phyloP scores from a whole-genome alignment of 2,888 invertebrate species.

The Hylaea fasciaria region DNA sequence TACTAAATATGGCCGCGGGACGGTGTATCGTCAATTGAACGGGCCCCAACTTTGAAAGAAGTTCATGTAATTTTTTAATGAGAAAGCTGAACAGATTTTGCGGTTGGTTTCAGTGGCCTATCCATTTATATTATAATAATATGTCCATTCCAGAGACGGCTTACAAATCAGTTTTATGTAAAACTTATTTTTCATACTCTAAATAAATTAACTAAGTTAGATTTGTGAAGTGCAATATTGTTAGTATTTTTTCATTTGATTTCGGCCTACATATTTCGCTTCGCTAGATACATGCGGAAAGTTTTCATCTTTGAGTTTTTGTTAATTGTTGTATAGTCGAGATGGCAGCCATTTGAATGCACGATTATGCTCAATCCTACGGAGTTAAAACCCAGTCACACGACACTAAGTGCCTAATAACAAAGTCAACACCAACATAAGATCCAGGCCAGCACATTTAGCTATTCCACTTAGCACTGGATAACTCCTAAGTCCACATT shows the following conservation, averaged over 20 bases:
- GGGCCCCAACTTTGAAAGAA: background rate
- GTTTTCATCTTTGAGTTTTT: too few relatives aligned
- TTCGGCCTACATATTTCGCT: too few relatives aligned
- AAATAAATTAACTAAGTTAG: too few relatives aligned
- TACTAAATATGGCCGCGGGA: conserved; percentile 50
- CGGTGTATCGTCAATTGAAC: conserved; percentile 9
- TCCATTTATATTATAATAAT: too few relatives aligned
- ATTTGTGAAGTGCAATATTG: too few relatives aligned
- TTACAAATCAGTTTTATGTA: too few relatives aligned
- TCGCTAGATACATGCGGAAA: too few relatives aligned
- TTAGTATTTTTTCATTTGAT: too few relatives aligned
- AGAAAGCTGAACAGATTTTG: background rate
- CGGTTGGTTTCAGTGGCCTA: too few relatives aligned
- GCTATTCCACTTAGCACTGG: conserved; percentile 42
- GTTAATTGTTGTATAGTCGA: too few relatives aligned
- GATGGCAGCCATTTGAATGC: background rate
- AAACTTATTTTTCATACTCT: too few relatives aligned
- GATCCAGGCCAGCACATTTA: conserved; percentile 37
- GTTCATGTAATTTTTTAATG: background rate
- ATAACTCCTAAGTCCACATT: conserved; percentile 36
- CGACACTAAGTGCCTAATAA: conserved; percentile 23
- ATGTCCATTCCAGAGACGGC: too few relatives aligned
- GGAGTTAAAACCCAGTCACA: background rate
- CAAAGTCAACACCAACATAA: conserved; percentile 34
- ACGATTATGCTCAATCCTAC: background rate